Conservation (phyloP, 1,140 invertebrate genomes). For the Phymastichus coffea region DNA sequence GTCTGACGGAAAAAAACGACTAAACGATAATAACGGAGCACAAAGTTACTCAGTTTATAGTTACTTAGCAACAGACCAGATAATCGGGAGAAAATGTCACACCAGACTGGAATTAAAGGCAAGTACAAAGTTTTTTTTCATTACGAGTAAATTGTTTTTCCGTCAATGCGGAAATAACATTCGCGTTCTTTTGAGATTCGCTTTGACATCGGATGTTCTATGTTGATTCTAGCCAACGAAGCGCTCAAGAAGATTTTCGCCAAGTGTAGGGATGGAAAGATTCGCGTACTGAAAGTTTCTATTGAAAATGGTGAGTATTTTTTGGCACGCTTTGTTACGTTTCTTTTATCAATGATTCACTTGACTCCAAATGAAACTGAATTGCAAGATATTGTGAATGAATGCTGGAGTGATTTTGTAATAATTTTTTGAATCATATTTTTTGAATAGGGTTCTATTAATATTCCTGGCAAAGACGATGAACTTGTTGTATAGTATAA, state of each 20-base stretch:
- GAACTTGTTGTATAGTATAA: no score
- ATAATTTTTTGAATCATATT: no score
- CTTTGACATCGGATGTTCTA: slow-evolving; percentile 15
- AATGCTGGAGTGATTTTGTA: not conserved
- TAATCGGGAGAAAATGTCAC: slow-evolving; percentile 63
- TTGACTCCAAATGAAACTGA: no score
- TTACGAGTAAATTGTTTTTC: slow-evolving; percentile 25
- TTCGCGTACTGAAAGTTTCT: slow-evolving; percentile 77
- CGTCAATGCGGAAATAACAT: slow-evolving; percentile 1
- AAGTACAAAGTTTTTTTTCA: slow-evolving; percentile 25
- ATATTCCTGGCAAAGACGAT: no score
- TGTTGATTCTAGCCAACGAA: slow-evolving; percentile 72
- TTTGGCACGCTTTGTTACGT: no score
- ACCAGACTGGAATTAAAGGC: slow-evolving; percentile 78
- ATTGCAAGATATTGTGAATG: no score
- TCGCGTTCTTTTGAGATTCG: not conserved
- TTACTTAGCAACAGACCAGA: slow-evolving; percentile 23
- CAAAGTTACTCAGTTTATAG: not conserved
- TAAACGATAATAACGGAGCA: slow-evolving; percentile 6
- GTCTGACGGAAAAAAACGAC: not conserved
- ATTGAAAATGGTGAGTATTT: slow-evolving; percentile 78
- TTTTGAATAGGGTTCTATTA: no score
- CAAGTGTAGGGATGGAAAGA: slow-evolving; percentile 78
- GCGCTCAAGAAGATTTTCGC: slow-evolving; percentile 78
- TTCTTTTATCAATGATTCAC: no score